Conservation (phyloP, 2,113 vertebrate species). For the Rhinopomastus cyanomelas region DNA sequence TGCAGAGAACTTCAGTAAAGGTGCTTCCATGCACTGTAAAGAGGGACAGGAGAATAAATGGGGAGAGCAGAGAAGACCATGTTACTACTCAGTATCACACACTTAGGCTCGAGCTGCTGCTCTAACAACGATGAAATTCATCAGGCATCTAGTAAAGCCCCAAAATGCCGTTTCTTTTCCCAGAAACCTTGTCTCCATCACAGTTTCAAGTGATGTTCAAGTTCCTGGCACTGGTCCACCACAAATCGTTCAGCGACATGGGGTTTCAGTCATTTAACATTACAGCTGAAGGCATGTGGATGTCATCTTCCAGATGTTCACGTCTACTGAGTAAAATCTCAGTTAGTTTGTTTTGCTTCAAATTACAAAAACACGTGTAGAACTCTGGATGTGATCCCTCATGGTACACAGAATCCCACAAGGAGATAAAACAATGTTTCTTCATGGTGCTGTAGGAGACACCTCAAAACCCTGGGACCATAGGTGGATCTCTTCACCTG, state of each 20-base stretch:
- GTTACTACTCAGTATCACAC: neutral
- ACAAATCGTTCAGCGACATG: constrained; percentile 8
- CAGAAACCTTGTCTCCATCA: constrained; percentile 2
- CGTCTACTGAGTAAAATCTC: constrained; percentile 34
- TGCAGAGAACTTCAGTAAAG: neutral
- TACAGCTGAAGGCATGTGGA: constrained; percentile 51
- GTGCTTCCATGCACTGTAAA: neutral
- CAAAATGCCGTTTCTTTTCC: neutral
- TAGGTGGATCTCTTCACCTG: constrained; percentile 51
- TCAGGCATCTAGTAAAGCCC: neutral
- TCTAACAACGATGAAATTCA: neutral
- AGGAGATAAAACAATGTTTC: constrained; percentile 50
- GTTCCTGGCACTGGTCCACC: neutral
- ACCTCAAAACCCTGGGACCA: constrained; percentile 13
- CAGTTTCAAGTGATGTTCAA: neutral
- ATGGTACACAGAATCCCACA: neutral
- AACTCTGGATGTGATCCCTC: constrained; percentile 25
- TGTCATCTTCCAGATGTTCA: constrained; percentile 68
- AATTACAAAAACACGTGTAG: constrained; percentile 20
- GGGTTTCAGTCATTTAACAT: constrained; percentile 55
- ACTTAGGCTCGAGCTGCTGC: neutral
- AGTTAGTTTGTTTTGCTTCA: constrained; percentile 56
- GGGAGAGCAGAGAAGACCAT: neutral
- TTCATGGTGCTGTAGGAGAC: neutral
- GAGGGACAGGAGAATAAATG: neutral